Conservation (phyloP, 2,888 invertebrate species). For the Trilocha varians region DNA sequence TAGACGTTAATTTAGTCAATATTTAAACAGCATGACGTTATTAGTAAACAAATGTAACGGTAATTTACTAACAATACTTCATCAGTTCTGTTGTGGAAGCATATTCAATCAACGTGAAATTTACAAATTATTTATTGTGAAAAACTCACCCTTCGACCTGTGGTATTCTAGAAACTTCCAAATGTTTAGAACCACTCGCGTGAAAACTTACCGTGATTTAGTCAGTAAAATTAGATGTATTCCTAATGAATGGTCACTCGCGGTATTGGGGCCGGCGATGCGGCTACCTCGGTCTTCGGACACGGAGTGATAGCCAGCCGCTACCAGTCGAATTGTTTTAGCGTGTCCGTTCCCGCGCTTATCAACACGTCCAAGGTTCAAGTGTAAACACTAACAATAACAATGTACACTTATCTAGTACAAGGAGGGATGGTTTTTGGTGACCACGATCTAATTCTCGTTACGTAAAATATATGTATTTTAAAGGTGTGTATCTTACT, state of each 20-base stretch:
- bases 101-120: background rate
- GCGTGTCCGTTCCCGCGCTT: slow-evolving; percentile 25
- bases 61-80: slow-evolving; percentile 12
- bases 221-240: background rate
- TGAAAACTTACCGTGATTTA: background rate
- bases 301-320: slow-evolving; percentile 21
- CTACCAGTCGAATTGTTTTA: slow-evolving; percentile 4
- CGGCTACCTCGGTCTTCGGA: slow-evolving; percentile 12
- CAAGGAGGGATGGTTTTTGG: slow-evolving; percentile 2
- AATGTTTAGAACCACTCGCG: too few relatives aligned
- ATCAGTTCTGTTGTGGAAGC: background rate
- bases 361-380: slow-evolving; percentile 55
- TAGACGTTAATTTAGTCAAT: slow-evolving; percentile 12
- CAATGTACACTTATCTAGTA: slow-evolving; percentile 1
- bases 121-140: background rate
- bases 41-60: background rate
- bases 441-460: background rate
- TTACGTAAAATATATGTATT: background rate
- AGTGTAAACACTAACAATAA: slow-evolving; percentile 22
- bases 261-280: slow-evolving; percentile 6
- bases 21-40: background rate
- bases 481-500: background rate
- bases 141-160: too few relatives aligned
- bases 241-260: too few relatives aligned
- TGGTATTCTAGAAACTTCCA: too few relatives aligned